Conservation (phyloP, 2,113 vertebrate species). For the Tachuris rubrigastra region DNA sequence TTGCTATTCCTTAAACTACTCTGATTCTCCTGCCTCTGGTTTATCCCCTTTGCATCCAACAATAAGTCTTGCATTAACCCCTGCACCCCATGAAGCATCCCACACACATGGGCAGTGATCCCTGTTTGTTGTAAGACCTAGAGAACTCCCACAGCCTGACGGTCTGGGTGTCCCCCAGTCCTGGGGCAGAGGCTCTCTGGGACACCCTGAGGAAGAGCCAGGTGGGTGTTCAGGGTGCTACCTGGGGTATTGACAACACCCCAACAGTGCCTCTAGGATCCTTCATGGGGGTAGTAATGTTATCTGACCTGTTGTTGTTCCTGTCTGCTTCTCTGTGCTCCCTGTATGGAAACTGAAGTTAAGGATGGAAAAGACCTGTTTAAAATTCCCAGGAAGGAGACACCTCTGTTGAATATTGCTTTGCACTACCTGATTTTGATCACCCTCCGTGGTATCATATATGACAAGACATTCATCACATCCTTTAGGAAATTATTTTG, state of each 20-base stretch:
- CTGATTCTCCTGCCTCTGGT: not conserved
- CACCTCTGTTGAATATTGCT: not conserved
- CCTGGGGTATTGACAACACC: fast-evolving
- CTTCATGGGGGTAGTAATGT: too few species aligned
- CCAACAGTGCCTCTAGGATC: not conserved
- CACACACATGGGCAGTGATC: fast-evolving
- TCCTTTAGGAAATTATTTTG: not conserved
- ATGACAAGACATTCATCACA: not conserved
- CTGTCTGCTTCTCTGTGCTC: not conserved
- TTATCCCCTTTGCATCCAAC: not conserved
- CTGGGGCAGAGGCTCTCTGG: fast-evolving
- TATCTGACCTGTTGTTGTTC: fast-evolving
- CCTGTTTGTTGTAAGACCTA: not conserved
- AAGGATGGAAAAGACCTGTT: not conserved
- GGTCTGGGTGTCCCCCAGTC: fast-evolving
- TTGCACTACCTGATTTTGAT: not conserved
- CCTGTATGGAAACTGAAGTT: not conserved
- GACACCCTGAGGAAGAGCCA: fast-evolving
- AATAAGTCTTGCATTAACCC: not conserved
- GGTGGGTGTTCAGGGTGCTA: fast-evolving
- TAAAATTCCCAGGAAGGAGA: not conserved
- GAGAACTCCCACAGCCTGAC: fast-evolving
- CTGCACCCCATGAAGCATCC: not conserved
- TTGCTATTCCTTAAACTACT: not conserved
- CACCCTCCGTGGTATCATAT: not conserved